Conservation (phyloP, 1,140 invertebrate genomes). For the Chelonus insularis region DNA sequence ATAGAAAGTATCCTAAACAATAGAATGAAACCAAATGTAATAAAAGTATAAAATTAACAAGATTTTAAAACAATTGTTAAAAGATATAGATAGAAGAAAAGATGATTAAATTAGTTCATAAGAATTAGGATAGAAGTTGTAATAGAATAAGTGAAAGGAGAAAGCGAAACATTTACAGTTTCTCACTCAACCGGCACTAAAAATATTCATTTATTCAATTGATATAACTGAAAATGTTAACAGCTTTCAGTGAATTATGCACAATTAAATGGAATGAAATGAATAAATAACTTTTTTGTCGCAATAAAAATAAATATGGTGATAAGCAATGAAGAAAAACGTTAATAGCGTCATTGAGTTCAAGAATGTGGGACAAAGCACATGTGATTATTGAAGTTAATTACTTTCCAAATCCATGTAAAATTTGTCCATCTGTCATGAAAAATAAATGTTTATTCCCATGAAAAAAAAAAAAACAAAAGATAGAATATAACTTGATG, state of each 20-base stretch:
- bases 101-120: too few species aligned
- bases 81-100: too few species aligned
- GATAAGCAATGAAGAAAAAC: too few species aligned
- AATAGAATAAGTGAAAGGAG: slow-evolving; percentile 8
- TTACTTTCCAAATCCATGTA: background rate
- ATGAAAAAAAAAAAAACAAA: background rate
- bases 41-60: too few species aligned
- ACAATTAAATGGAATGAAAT: background rate
- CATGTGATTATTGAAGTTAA: slow-evolving; percentile 1
- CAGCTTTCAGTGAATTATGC: background rate
- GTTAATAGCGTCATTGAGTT: background rate
- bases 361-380: background rate
- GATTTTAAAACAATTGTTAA: too few species aligned
- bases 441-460: slow-evolving; percentile 5
- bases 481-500: background rate
- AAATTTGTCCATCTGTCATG: background rate
- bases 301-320: background rate
- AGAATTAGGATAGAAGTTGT: background rate
- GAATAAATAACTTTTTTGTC: too few species aligned
- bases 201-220: slow-evolving; percentile 6
- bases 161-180: slow-evolving; percentile 3
- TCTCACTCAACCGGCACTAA: background rate
- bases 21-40: too few species aligned
- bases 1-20: too few species aligned
- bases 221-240: background rate